These are phyloP conservation scores for Habrosyne pyritoides DNA, from an alignment of 2,888 invertebrate genomes.

Conservation along the genomic window DNA sequence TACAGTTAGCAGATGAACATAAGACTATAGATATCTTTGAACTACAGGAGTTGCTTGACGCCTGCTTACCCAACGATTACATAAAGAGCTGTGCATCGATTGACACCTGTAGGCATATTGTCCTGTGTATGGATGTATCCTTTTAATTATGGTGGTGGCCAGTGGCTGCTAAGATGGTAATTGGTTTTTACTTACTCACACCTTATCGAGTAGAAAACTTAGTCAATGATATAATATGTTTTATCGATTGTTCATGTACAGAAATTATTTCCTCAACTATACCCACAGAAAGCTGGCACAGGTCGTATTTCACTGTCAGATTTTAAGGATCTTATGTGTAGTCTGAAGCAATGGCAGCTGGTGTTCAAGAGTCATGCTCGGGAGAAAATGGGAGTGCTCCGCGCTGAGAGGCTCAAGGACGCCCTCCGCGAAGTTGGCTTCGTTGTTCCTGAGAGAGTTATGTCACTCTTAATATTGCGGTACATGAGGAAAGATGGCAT, in stretches of 20 bases:
- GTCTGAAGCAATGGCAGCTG: slow-evolving; percentile 95
- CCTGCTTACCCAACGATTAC: slow-evolving; percentile 96
- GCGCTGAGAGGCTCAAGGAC: slow-evolving; percentile 92
- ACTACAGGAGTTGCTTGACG: slow-evolving; percentile 94
- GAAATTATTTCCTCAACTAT: slow-evolving; percentile 38
- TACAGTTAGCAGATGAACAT: slow-evolving; percentile 95
- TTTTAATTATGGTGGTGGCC: slow-evolving; percentile 51
- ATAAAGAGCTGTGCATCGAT: slow-evolving; percentile 96
- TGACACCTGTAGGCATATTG: slow-evolving; percentile 95
- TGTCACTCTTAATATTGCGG: slow-evolving; percentile 91
- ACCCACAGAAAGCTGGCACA: slow-evolving; percentile 85
- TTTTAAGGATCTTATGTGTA: slow-evolving; percentile 96
- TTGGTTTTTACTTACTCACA: no score
- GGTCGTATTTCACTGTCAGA: slow-evolving; percentile 93
- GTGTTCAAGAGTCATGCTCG: slow-evolving; percentile 94
- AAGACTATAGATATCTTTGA: slow-evolving; percentile 95
- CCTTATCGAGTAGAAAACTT: no score
- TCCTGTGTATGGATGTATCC: slow-evolving; percentile 95
- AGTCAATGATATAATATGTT: no score
- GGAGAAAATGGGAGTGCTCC: slow-evolving; percentile 94
- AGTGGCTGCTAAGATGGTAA: no score
- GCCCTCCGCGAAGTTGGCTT: slow-evolving; percentile 95
- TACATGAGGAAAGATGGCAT: slow-evolving; percentile 97
- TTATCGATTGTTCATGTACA: no score
- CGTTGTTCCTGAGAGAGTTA: slow-evolving; percentile 91